These are phyloP conservation scores for Microctonus hyperodae DNA, from an alignment of 2,888 invertebrate species.

Conservation along the genomic window DNA sequence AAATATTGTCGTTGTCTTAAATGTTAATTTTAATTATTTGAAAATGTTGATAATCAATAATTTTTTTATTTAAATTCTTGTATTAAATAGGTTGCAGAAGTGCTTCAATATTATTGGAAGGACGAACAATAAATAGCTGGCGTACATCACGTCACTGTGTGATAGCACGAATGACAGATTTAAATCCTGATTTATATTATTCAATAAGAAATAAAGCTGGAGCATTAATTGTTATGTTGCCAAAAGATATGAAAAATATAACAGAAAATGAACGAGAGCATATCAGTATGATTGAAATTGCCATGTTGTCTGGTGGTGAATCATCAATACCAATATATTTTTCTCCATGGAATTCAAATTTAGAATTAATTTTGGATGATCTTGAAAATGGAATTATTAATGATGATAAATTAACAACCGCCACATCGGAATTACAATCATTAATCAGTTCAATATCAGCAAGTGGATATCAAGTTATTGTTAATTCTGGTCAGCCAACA, in stretches of 20 bases:
- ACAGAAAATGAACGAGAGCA: constrained; percentile 76
- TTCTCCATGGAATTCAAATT: constrained; percentile 75
- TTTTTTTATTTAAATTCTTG: neutral
- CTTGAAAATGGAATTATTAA: constrained; percentile 74
- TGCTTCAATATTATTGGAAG: constrained; percentile 87
- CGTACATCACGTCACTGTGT: constrained; percentile 90
- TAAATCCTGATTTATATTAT: constrained; percentile 80
- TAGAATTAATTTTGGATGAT: constrained; percentile 79
- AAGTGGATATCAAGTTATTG: constrained; percentile 93
- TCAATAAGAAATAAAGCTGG: constrained; percentile 82
- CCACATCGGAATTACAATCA: constrained; percentile 80
- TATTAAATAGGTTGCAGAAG: constrained; percentile 75
- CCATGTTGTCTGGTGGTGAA: constrained; percentile 79
- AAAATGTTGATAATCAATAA: constrained; percentile 19
- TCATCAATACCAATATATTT: constrained; percentile 89
- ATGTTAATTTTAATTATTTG: constrained; percentile 7
- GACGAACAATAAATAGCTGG: constrained; percentile 84
- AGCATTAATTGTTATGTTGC: constrained; percentile 84
- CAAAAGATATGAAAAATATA: constrained; percentile 73
- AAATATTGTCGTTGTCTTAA: no score
- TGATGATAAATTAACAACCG: constrained; percentile 67
- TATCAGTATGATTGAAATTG: constrained; percentile 72
- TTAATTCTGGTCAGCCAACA: constrained; percentile 76
- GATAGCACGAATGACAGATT: constrained; percentile 79
- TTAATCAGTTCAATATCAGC: constrained; percentile 88